Conservation (phyloP, 2,888 invertebrate genomes). For the Incurvaria masculella region DNA sequence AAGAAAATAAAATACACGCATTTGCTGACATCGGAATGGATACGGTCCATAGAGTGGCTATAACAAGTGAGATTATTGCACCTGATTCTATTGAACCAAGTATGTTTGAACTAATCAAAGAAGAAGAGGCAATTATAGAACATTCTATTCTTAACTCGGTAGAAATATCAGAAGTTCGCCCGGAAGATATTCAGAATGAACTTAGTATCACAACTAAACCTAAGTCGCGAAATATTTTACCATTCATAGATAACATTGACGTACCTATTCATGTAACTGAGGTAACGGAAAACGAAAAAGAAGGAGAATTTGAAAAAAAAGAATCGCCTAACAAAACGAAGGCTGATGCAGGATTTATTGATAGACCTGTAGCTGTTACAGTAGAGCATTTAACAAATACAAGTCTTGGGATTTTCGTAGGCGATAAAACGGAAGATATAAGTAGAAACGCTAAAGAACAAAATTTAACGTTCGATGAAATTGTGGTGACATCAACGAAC, state of each 20-base stretch:
- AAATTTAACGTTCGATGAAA: constrained; percentile 51
- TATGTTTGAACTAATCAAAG: constrained; percentile 22
- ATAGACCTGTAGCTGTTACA: constrained; percentile 49
- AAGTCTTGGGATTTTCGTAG: constrained; percentile 28
- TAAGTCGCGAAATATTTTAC: constrained; percentile 27
- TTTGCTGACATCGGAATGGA: constrained; percentile 53
- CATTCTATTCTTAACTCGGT: constrained; percentile 30
- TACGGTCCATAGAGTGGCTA: constrained; percentile 48
- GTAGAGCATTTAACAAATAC: constrained; percentile 45
- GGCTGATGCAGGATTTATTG: constrained; percentile 41
- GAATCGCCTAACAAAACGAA: constrained; percentile 23
- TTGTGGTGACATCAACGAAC: constrained; percentile 51
- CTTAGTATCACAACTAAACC: constrained; percentile 25
- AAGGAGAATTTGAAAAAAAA: constrained; percentile 24
- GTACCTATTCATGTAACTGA: constrained; percentile 34
- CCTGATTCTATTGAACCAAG: constrained; percentile 24
- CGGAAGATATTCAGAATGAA: constrained; percentile 40
- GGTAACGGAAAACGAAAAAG: constrained; percentile 37
- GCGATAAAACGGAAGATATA: constrained; percentile 15
- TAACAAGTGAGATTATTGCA: constrained; percentile 43
- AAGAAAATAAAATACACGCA: constrained; percentile 32
- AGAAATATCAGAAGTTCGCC: constrained; percentile 37
- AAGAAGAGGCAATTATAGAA: constrained; percentile 34
- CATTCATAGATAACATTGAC: constrained; percentile 27
- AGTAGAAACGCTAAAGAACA: constrained; percentile 46